Evolutionary conservation across 2,113 vertebrate genomes (phyloP), one percentile per base, ranked within the genome.

Genomic region (Dicaeum eximium): DNA sequence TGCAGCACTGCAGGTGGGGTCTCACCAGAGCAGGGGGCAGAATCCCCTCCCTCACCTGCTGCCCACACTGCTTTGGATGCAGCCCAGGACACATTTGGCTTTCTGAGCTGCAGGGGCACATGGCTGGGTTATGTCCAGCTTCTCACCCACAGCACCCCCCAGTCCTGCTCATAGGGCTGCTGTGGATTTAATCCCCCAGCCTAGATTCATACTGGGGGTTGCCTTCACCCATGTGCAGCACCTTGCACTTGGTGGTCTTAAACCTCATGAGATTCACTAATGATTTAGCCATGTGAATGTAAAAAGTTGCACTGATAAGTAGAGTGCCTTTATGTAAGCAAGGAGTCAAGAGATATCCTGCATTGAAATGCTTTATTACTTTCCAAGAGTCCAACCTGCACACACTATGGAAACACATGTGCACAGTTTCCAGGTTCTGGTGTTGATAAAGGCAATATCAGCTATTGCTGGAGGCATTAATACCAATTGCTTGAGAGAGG

Each of bases 351-450:
- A 95, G 33, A 33, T 30, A 75, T 67, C 44, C 69, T 92, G 28
- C 75, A 74, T 48, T 94, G 64, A 72, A 89, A 40, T 56, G 12
- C 65, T 69, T 92, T 93, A 86, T 91, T 93, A 53, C 48, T 89
- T 95, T 90, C 53, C n/a, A 82, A 40, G 66, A 65, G 16, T 65
- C 77, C 50, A 61, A 95, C 75, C 61, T 65, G 22, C 73, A 92
- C 77, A 80, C 27, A 11, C 10, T 48, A 60, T 54, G 70, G 61
- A 79, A 93, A 82, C 45, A 78, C 25, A 37, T 6, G 6, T 23
- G 6, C 27, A 47, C 35, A 44, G 28, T 81, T 86, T 93, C 58
- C 47, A 84, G 53, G 44, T 51, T 89, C 51, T 64, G 33, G 13
- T 93, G 14, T 25, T 71, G 61, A 71, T 60, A 62, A 13, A 81